Conservation (phyloP, 2,888 invertebrate species). For the Anarsia innoxiella region DNA sequence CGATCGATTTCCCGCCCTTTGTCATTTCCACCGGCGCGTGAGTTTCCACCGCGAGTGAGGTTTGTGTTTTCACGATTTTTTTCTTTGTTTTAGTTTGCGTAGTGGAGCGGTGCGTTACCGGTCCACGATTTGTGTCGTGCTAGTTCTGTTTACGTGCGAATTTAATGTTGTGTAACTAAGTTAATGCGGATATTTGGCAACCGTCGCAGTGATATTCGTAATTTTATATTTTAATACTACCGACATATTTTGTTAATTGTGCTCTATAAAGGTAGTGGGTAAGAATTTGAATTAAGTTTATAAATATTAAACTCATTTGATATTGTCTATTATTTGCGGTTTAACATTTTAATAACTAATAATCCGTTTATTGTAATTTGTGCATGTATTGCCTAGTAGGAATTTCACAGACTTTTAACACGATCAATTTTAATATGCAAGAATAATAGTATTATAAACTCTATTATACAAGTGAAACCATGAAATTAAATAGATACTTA, state of each 20-base stretch:
- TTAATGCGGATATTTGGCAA: conserved; percentile 3
- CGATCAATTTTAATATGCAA: too few relatives aligned
- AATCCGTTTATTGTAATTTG: too few relatives aligned
- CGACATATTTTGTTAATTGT: neutral
- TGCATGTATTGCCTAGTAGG: too few relatives aligned
- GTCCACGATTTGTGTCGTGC: conserved; percentile 22
- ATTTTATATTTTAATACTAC: neutral
- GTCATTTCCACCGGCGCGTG: conserved; percentile 51
- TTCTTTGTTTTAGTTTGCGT: conserved; percentile 18
- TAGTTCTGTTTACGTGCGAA: conserved; percentile 14
- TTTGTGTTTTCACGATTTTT: conserved; percentile 46
- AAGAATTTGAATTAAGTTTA: too few relatives aligned
- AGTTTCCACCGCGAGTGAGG: conserved; percentile 55
- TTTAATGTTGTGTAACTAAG: conserved; percentile 11
- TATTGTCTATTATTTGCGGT: too few relatives aligned
- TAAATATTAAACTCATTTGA: too few relatives aligned
- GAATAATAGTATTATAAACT: too few relatives aligned
- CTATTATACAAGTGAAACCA: too few relatives aligned
- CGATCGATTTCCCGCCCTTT: conserved; percentile 54
- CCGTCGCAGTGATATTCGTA: conserved; percentile 9
- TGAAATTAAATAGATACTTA: too few relatives aligned
- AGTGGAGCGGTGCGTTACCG: conserved; percentile 22
- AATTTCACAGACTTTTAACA: too few relatives aligned
- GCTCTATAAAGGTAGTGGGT: too few relatives aligned
- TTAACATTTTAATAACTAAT: too few relatives aligned